These are phyloP conservation scores for Hippolais icterina DNA, from an alignment of 2,113 vertebrate species.

Conservation along the genomic window DNA sequence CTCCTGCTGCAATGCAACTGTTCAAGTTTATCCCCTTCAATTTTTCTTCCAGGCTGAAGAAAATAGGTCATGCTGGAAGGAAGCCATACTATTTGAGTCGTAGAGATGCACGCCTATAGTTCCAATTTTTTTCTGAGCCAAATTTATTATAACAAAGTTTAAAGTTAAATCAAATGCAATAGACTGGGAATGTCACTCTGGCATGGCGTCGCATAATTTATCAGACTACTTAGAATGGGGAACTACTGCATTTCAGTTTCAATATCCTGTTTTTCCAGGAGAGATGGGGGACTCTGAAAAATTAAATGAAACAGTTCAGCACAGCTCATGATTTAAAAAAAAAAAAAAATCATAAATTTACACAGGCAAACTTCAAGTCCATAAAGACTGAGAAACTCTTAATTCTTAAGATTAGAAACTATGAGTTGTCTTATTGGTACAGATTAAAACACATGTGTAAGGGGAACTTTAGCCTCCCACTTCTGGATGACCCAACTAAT, in stretches of 20 bases:
- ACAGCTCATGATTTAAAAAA: neutral
- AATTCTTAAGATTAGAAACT: neutral
- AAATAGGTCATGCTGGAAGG: neutral
- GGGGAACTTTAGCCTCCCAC: neutral
- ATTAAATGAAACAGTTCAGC: neutral
- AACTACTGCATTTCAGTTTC: neutral
- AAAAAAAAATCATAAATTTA: neutral
- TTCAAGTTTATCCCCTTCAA: neutral
- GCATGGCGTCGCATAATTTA: neutral
- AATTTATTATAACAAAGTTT: neutral
- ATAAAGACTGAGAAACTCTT: neutral
- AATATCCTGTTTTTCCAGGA: neutral
- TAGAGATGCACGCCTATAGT: neutral
- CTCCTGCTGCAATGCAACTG: neutral
- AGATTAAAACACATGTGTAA: neutral
- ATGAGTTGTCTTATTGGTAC: neutral
- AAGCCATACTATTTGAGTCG: neutral
- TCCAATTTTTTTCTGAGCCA: neutral
- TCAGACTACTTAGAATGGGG: neutral
- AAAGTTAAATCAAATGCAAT: neutral
- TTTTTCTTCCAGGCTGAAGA: neutral
- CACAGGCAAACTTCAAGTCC: neutral
- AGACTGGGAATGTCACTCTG: neutral
- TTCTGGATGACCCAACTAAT: neutral
- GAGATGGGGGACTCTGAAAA: neutral